These are phyloP conservation scores for Plemyria rubiginata DNA, from an alignment of 2,888 invertebrate genomes.

Conservation along the genomic window DNA sequence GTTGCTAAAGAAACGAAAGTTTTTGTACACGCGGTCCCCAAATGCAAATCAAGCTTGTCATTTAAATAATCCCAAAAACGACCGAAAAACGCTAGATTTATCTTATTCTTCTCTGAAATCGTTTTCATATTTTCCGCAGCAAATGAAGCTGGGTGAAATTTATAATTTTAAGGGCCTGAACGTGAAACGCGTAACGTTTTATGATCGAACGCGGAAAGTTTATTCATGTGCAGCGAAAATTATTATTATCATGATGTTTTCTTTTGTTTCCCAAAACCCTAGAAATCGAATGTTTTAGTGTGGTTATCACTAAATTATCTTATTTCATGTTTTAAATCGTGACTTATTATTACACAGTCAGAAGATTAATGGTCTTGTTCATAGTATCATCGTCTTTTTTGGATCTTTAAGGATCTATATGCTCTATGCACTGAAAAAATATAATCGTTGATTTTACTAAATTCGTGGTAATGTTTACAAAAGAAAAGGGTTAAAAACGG, in stretches of 20 bases:
- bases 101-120: slow-evolving; percentile 30
- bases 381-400: too few species aligned
- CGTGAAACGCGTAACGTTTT: slow-evolving; percentile 45
- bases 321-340: too few species aligned
- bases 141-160: slow-evolving; percentile 39
- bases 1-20: slow-evolving; percentile 63
- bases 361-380: too few species aligned
- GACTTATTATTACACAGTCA: too few species aligned
- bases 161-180: slow-evolving; percentile 46
- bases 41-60: slow-evolving; percentile 28
- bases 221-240: slow-evolving; percentile 38
- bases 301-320: too few species aligned
- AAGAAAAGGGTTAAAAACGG: too few species aligned
- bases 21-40: slow-evolving; percentile 46
- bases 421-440: too few species aligned
- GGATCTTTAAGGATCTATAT: too few species aligned
- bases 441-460: too few species aligned
- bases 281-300: too few species aligned
- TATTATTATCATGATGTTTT: slow-evolving; percentile 36
- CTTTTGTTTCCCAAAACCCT: too few species aligned
- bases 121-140: slow-evolving; percentile 39
- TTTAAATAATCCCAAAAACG: slow-evolving; percentile 30
- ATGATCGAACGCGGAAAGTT: slow-evolving; percentile 43
- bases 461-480: too few species aligned
- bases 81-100: slow-evolving; percentile 34